Evolutionary conservation across 1,140 invertebrate species (phyloP).

Genomic region (Babylonia areolata): DNA sequence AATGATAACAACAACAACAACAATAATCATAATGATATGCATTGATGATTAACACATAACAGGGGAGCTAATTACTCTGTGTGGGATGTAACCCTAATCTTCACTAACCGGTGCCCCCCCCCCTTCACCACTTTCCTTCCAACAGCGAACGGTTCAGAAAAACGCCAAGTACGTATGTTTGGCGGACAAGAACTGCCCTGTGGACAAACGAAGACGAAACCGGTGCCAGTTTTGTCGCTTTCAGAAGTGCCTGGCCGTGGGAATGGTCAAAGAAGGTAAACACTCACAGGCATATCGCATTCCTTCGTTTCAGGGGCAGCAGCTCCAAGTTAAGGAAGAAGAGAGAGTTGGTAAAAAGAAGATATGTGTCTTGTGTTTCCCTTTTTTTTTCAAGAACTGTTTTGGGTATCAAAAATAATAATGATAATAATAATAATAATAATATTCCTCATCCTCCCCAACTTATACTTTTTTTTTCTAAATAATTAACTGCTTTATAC

Average conservation of each 20-base stretch:
- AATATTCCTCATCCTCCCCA: too few species aligned
- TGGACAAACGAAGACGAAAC: constrained; percentile 98
- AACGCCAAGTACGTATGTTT: constrained; percentile 99
- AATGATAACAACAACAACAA: too few species aligned
- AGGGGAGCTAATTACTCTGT: background rate
- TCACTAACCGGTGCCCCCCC: constrained; percentile 4
- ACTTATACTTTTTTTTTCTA: too few species aligned
- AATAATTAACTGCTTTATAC: too few species aligned
- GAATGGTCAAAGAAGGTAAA: constrained; percentile 96
- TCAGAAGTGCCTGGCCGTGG: constrained; percentile 98
- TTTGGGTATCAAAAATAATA: too few species aligned
- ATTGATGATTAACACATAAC: background rate
- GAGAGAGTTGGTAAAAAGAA: background rate
- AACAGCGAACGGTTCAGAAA: constrained; percentile 95
- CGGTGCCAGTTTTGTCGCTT: constrained; percentile 99
- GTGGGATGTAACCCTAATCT: background rate
- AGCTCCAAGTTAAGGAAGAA: background rate
- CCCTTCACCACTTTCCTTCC: constrained; percentile 36
- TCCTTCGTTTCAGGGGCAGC: background rate
- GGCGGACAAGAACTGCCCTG: constrained; percentile 97
- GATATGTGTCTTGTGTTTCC: too few species aligned
- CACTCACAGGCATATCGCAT: background rate
- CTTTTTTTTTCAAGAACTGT: too few species aligned
- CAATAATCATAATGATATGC: background rate
- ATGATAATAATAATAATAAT: too few species aligned